Base-by-base conservation (phyloP, 2,888 invertebrate genomes). In the Synanthedon tipuliformis region DNA sequence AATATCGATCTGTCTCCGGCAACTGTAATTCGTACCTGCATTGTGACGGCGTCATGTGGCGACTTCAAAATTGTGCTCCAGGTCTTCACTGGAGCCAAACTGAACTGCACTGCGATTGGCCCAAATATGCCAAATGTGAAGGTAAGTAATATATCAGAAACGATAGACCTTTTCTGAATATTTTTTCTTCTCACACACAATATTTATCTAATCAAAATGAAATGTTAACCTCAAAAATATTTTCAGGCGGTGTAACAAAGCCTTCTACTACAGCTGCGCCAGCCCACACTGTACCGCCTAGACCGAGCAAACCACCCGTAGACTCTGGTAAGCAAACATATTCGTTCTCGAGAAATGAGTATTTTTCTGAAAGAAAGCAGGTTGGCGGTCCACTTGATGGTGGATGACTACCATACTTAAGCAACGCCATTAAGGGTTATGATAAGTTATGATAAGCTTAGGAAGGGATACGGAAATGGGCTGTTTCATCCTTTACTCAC, bases 31-130 rank as follows among this genome's bases (percentile, higher is more conserved):
- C 92, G 0, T 96, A 94, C 71, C 90, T 92, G 57, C 90, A 93
- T 56, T 96, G 96, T 66, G 90, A 94, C 23, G 89, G 91, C 12
- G 92, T 91, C 3, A 89, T 90, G 55, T 79, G 93, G 69, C 89
- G 84, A 3, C 89, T 89, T 57, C 93, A 94, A 63, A 89, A 89
- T 58, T 95, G 95, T 68, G 92, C 95, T 0, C 92, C 93, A 0
- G 94, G 94, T 8, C 76, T 95, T n/a, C 94, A 95, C 71, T 96
- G 95, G 95, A 95, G 94, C 69, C 80, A 85, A 27, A 70, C 78
- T 0, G 85, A 88, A 52, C 89, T 89, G 51, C 89, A 92, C 53
- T 95, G 95, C 68, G 95, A 95, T 72, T 95, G 95, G 95, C 95
- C 95, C 2, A 86, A 86, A 52, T 87, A 89, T 49, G 94, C 94